Percentiles rank a stretch among this genome's conserved stretches.
Evolutionary conservation across 2,797 vertebrate species (phyloP).

Genomic region (Ceyx erithaca): DNA sequence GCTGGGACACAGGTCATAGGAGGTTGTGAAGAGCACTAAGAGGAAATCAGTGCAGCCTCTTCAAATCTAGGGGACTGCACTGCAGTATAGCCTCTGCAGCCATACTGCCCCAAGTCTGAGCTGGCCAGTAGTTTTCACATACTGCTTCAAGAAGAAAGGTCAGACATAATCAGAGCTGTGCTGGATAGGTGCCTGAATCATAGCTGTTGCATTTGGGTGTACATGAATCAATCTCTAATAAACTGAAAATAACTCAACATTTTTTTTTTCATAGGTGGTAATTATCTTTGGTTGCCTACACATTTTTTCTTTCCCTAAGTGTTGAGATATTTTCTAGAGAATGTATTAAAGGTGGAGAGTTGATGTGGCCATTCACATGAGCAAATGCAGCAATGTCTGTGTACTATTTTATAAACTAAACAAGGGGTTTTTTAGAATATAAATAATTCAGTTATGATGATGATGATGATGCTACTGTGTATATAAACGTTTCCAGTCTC

Average conservation of each 20-base stretch:
- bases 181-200: not conserved
- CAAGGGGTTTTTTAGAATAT: not conserved
- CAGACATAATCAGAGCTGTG: not conserved
- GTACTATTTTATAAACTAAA: not conserved
- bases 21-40: not conserved
- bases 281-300: not conserved
- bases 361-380: not conserved
- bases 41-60: not conserved
- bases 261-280: not conserved
- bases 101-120: not conserved
- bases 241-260: not conserved
- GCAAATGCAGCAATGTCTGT: not conserved
- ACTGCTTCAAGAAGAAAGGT: not conserved
- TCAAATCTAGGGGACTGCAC: not conserved
- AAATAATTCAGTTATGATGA: slow-evolving; percentile 45
- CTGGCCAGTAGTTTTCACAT: not conserved
- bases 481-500: slow-evolving; percentile 45
- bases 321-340: not conserved
- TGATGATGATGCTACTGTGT: not conserved
- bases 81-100: not conserved
- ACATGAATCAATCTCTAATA: not conserved
- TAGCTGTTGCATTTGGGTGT: not conserved
- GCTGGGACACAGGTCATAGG: rapidly evolving
- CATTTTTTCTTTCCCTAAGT: not conserved
- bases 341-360: not conserved